A percentile compares a stretch with the other conserved stretches of the same genome.
phyloP scores from a whole-genome alignment of 2,888 invertebrate genomes.

The Beris chalybata region DNA sequence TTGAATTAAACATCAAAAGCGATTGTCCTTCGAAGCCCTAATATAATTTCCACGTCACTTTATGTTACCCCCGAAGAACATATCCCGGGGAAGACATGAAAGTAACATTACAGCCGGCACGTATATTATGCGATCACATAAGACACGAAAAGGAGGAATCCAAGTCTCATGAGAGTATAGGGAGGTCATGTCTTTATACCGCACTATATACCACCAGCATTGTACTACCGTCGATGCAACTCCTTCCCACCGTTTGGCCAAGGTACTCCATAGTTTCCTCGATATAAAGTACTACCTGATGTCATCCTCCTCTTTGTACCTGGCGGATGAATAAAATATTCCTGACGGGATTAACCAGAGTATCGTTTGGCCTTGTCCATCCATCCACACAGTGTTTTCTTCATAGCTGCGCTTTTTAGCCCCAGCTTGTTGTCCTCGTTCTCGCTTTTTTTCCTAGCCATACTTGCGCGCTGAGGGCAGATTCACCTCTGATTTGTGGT shows the following conservation, averaged over 20 bases:
- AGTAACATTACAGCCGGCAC: not conserved
- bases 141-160: too few relatives aligned
- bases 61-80: constrained; percentile 16
- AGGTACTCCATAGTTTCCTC: too few relatives aligned
- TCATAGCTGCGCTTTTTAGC: not conserved
- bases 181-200: too few relatives aligned
- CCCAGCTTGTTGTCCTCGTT: too few relatives aligned
- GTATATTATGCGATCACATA: too few relatives aligned
- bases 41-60: constrained; percentile 34
- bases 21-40: constrained; percentile 31
- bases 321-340: constrained; percentile 12
- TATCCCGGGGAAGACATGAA: constrained; percentile 1
- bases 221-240: too few relatives aligned
- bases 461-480: too few relatives aligned
- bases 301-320: too few relatives aligned
- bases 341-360: constrained; percentile 7
- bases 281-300: too few relatives aligned
- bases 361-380: not conserved
- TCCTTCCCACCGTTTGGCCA: too few relatives aligned
- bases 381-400: not conserved
- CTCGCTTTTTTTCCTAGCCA: not conserved
- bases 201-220: too few relatives aligned
- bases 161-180: too few relatives aligned
- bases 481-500: not conserved
- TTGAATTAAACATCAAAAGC: constrained; percentile 37